Evolutionary conservation across 2,888 invertebrate genomes (phyloP).

Genomic region (Onchidella celtica): DNA sequence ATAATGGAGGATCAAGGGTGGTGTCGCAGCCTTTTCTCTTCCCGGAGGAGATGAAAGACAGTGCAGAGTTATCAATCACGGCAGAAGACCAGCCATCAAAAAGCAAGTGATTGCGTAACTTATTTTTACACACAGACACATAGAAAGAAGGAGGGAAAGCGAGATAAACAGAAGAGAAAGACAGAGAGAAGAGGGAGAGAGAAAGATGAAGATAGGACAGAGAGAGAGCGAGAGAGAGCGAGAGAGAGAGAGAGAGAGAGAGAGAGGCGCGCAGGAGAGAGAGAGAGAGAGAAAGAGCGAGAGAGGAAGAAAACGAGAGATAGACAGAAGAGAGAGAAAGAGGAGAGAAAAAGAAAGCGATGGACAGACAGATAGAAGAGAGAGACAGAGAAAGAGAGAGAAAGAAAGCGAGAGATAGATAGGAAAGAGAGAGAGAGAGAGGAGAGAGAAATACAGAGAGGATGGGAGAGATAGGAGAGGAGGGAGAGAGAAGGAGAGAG

Average conservation of each 20-base stretch:
- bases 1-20: too few relatives aligned
- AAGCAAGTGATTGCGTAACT: too few relatives aligned
- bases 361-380: too few relatives aligned
- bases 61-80: too few relatives aligned
- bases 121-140: too few relatives aligned
- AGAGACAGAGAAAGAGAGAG: too few relatives aligned
- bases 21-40: too few relatives aligned
- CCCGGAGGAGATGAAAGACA: too few relatives aligned
- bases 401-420: too few relatives aligned
- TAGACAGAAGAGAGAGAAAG: not conserved
- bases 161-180: slow-evolving; percentile 16
- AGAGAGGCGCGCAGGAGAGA: slow-evolving; percentile 14
- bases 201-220: not conserved
- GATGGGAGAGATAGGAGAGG: not conserved
- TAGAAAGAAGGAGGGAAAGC: not conserved
- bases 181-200: not conserved
- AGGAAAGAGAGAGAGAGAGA: slow-evolving; percentile 25
- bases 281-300: slow-evolving; percentile 25
- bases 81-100: too few relatives aligned
- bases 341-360: too few relatives aligned
- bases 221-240: slow-evolving; percentile 13
- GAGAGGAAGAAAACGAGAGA: not conserved
- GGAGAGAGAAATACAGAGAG: not conserved
- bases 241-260: slow-evolving; percentile 19
- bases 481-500: not conserved